Conservation (phyloP, 2,113 vertebrate genomes). For the Oncorhynchus keta region DNA sequence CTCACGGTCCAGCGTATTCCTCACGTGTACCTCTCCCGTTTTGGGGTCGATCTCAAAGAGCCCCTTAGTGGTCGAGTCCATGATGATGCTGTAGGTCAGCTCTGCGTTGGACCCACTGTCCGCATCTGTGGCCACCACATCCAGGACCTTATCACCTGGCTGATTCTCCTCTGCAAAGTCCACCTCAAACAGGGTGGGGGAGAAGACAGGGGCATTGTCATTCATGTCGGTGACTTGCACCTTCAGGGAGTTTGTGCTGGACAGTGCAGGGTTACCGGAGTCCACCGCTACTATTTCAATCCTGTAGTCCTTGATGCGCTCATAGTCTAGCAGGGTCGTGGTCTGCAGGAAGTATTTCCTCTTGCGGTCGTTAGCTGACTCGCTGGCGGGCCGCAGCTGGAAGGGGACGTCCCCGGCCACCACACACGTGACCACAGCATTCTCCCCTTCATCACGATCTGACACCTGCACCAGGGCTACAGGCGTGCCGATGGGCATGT, state of each 20-base stretch:
- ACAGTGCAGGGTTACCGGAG: conserved; percentile 93
- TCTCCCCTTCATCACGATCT: conserved; percentile 92
- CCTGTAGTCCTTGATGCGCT: conserved; percentile 87
- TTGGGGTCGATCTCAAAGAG: conserved; percentile 86
- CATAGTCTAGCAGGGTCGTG: conserved; percentile 89
- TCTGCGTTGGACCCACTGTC: conserved; percentile 92
- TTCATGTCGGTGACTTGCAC: conserved; percentile 95
- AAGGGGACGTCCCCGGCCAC: conserved; percentile 94
- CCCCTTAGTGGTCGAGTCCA: conserved; percentile 72
- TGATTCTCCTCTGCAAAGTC: conserved; percentile 89
- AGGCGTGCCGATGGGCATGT: conserved; percentile 89
- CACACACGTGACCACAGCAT: conserved; percentile 92
- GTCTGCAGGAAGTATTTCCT: conserved; percentile 98
- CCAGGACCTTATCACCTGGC: conserved; percentile 83
- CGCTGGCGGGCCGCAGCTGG: conserved; percentile 88
- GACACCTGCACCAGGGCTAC: conserved; percentile 96
- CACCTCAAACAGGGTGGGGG: conserved; percentile 84
- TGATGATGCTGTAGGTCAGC: conserved; percentile 85
- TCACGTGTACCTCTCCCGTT: conserved; percentile 86
- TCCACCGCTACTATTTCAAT: conserved; percentile 96
- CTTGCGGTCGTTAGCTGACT: conserved; percentile 89
- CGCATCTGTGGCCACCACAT: conserved; percentile 84
- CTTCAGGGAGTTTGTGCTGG: conserved; percentile 94
- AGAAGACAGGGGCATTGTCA: conserved; percentile 88
- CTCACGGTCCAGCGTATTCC: conserved; percentile 87